Evolutionary conservation across 2,113 vertebrate genomes (phyloP).

Genomic region (Apodemus speciosus): DNA sequence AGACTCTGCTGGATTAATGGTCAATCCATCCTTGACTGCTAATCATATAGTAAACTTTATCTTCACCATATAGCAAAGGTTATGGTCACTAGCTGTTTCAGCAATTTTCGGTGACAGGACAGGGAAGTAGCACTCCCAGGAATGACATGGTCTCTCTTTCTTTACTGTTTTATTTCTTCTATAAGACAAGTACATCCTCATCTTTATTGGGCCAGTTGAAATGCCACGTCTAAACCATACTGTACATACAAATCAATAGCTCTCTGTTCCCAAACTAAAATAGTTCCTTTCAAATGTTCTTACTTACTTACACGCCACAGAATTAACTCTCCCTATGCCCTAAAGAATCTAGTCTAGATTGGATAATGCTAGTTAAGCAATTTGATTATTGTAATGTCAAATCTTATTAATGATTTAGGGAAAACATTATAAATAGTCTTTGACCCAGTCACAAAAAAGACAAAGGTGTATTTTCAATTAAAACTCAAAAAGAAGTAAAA

Average conservation of each 20-base stretch:
- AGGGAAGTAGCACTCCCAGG: background rate
- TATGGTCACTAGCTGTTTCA: constrained; percentile 9
- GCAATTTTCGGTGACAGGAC: background rate
- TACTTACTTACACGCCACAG: background rate
- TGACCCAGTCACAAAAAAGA: background rate
- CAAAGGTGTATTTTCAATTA: background rate
- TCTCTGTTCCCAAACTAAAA: background rate
- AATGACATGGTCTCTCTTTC: background rate
- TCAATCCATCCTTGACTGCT: background rate
- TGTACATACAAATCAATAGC: background rate
- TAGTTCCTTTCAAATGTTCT: background rate
- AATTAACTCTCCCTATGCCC: background rate
- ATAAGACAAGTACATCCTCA: background rate
- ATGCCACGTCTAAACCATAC: background rate
- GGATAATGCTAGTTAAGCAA: background rate
- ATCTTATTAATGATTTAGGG: constrained; percentile 11
- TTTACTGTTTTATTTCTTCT: background rate
- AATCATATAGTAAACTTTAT: background rate
- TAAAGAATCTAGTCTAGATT: background rate
- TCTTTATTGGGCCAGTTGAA: background rate
- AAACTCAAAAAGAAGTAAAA: constrained; percentile 9
- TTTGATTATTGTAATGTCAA: constrained; percentile 38
- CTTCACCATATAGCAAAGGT: background rate
- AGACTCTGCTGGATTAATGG: background rate
- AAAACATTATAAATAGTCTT: constrained; percentile 6